Conservation (phyloP, 2,113 vertebrate species). For the Tetraodon nigroviridis region DNA sequence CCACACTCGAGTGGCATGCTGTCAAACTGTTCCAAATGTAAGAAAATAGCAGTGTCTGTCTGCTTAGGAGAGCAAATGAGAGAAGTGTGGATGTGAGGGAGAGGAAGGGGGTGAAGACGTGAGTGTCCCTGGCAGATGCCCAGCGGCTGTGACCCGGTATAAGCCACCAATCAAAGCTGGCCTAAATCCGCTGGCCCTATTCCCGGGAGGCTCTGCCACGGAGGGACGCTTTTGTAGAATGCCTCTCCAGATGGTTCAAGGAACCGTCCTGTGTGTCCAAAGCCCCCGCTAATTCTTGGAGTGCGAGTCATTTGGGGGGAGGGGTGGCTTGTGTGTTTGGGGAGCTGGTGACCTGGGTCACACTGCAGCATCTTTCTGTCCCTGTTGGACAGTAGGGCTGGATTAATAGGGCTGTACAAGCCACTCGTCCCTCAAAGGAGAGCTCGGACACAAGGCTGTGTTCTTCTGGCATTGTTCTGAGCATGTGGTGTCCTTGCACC, state of each 20-base stretch:
- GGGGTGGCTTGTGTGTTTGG: conserved; percentile 42
- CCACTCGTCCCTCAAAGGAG: conserved; percentile 36
- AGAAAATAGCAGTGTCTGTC: conserved; percentile 20
- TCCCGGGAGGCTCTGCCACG: conserved; percentile 55
- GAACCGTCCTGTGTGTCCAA: conserved; percentile 55
- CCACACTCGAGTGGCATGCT: background rate
- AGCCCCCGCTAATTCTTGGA: conserved; percentile 54
- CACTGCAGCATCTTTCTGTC: conserved; percentile 28
- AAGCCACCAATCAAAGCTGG: conserved; percentile 72
- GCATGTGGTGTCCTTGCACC: conserved; percentile 35
- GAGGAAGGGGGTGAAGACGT: conserved; percentile 18
- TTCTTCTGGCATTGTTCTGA: conserved; percentile 16
- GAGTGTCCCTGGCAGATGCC: conserved; percentile 63
- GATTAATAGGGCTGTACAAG: conserved; percentile 54
- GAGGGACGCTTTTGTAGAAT: conserved; percentile 61
- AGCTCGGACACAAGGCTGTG: conserved; percentile 35
- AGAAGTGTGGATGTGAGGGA: conserved; percentile 6
- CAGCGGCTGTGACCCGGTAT: conserved; percentile 70
- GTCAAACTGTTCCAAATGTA: conserved; percentile 19
- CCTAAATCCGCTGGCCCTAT: conserved; percentile 63
- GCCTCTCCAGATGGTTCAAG: conserved; percentile 67
- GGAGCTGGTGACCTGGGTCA: conserved; percentile 38
- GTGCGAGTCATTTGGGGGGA: conserved; percentile 20
- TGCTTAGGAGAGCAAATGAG: background rate
- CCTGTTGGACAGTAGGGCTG: conserved; percentile 27